Base-by-base conservation (phyloP, 2,797 vertebrate species). In the Hylomyscus alleni region DNA sequence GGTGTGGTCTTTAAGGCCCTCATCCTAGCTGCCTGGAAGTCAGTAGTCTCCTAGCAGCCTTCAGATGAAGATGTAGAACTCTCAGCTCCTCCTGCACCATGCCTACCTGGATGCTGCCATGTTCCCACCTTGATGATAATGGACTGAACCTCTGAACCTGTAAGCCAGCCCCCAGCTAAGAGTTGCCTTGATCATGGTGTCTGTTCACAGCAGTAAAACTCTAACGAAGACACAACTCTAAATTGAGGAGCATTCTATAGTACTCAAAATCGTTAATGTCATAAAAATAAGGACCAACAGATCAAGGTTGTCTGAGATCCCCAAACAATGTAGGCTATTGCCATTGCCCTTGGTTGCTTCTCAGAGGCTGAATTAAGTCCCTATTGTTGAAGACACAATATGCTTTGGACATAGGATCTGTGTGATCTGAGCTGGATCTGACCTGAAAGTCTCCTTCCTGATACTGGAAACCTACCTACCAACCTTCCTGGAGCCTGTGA, bases 221-320 rank as follows among this genome's bases (percentile, higher is more conserved):
- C 62, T 15, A 67, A 14, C 14, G 2, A 67, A 67, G 65, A 34
- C 65, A 67, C 34, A 72, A 82, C 72, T 80, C 11, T 44, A 83
- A 85, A 89, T 15, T 73, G 44, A 94, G 26, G 56, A 50, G 47
- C 44, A 62, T 13, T 84, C 24, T 60, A 75, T 6, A 75, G 20
- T 62, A 62, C 15, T 65, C 72, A 85, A 85, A 92, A 90, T 56
- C 84, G 14, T 89, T 88, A 95, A 73, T 56, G n/a, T 47, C 44
- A 91, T 85, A 3, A 89, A 83, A 86, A 77, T 58, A 93, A 94
- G 47, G 62, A 58, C 34, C 82, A 76, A 95, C 60, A 60, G 34
- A 81, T 81, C 34, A 81, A 37, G 14, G 80, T 60, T 83, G n/a
- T 60, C 80, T 26, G 56, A 62, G 56, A 83, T 29, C 9, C 56